Conservation (phyloP, 1,140 invertebrate genomes). For the Sitobion miscanthi region DNA sequence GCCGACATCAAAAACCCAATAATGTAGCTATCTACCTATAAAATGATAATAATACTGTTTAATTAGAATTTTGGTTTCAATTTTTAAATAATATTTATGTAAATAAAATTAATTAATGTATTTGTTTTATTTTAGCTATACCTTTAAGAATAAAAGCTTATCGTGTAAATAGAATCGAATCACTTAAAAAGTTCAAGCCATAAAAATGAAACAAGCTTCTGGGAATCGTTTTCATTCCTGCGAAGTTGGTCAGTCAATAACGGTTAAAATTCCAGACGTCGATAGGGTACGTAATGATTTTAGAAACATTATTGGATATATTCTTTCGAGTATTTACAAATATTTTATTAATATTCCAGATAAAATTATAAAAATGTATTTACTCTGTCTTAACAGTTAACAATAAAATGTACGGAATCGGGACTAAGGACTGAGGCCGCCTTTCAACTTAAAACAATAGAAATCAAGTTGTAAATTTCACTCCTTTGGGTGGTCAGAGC, state of each 20-base stretch:
- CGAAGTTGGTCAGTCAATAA: not conserved
- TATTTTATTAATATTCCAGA: too few relatives aligned
- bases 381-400: too few relatives aligned
- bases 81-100: not conserved
- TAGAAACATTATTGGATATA: not conserved
- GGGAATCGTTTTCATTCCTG: not conserved
- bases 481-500: too few relatives aligned
- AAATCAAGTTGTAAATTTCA: too few relatives aligned
- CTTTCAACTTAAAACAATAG: too few relatives aligned
- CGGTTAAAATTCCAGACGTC: not conserved
- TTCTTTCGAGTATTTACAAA: too few relatives aligned
- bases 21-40: not conserved
- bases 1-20: too few relatives aligned
- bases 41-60: too few relatives aligned
- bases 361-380: too few relatives aligned
- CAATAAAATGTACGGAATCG: too few relatives aligned
- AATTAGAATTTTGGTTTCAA: not conserved
- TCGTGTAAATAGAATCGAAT: not conserved
- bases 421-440: too few relatives aligned
- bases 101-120: too few relatives aligned
- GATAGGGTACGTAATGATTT: not conserved
- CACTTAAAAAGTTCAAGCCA: not conserved
- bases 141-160: not conserved
- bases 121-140: not conserved
- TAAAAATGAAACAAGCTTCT: not conserved